Percentiles rank a stretch among this genome's conserved stretches.
Conservation (phyloP, 2,113 vertebrate species). For the Bufo bufo region DNA sequence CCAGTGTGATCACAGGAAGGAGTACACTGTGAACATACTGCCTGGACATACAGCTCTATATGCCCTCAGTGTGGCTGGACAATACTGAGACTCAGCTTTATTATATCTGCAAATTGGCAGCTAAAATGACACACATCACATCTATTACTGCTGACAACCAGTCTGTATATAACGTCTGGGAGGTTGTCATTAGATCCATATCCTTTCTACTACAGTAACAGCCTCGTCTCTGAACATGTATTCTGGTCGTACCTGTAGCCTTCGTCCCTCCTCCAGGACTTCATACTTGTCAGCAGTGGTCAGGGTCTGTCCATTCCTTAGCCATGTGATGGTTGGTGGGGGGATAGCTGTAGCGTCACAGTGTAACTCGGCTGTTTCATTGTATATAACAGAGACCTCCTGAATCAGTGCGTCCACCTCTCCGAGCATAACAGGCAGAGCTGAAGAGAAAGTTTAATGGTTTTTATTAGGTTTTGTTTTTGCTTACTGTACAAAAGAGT, state of each 20-base stretch:
- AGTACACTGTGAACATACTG: not conserved
- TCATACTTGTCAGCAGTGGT: constrained; percentile 68
- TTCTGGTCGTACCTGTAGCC: constrained; percentile 75
- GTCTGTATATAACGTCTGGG: no score
- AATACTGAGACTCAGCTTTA: no score
- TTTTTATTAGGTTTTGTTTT: no score
- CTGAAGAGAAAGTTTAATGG: constrained; percentile 63
- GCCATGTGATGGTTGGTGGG: constrained; percentile 78
- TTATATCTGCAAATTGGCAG: no score
- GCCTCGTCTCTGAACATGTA: not conserved
- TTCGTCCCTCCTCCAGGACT: constrained; percentile 75
- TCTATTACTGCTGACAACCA: no score
- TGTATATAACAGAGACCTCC: constrained; percentile 77
- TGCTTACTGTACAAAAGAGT: no score
- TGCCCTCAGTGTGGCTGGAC: no score
- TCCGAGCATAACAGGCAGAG: constrained; percentile 78
- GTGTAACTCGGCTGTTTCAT: constrained; percentile 73
- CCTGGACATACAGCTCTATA: not conserved
- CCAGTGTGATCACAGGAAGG: not conserved
- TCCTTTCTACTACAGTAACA: no score
- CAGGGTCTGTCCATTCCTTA: constrained; percentile 76
- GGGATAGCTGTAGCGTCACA: constrained; percentile 80
- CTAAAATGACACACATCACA: no score
- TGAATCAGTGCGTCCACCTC: constrained; percentile 75
- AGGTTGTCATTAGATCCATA: no score